These are phyloP conservation scores for Stegophylla sp. DNA, from an alignment of 2,888 invertebrate species.

Conservation along the genomic window DNA sequence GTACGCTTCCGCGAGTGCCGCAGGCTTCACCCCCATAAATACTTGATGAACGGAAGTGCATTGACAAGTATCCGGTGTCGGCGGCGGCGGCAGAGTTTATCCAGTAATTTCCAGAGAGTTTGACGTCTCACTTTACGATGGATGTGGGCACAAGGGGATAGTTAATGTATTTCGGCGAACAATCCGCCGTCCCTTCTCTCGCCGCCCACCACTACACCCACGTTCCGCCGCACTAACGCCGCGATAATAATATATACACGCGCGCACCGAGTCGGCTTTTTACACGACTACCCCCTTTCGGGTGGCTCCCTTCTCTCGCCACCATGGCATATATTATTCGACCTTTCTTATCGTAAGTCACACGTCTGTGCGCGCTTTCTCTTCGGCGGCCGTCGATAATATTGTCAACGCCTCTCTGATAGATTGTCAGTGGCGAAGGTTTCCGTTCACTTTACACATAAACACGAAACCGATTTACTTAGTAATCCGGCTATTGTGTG, in stretches of 20 bases:
- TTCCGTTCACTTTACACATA: conserved; percentile 14
- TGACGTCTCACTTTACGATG: conserved; percentile 33
- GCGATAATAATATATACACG: neutral
- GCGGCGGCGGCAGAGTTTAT: neutral
- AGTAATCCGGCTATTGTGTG: too few species aligned
- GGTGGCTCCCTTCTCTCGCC: too few species aligned
- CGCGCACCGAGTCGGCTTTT: conserved; percentile 6
- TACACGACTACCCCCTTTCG: neutral
- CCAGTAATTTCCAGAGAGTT: conserved; percentile 34
- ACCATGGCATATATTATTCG: too few species aligned
- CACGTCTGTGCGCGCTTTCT: conserved; percentile 27
- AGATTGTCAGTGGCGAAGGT: neutral
- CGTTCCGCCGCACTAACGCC: too few species aligned
- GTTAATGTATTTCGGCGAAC: conserved; percentile 17
- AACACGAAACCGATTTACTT: neutral
- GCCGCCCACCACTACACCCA: too few species aligned
- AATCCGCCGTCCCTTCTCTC: neutral
- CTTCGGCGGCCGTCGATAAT: neutral
- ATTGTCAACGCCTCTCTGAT: neutral
- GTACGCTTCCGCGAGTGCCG: neutral
- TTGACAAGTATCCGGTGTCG: conserved; percentile 31
- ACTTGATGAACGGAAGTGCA: conserved; percentile 41
- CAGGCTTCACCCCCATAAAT: conserved; percentile 22
- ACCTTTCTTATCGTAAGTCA: conserved; percentile 49
- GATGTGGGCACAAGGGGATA: neutral